Evolutionary conservation across 37 sponge, comb jelly and placozoan species (phyloP), one percentile per base, ranked within the genome.

Genomic region (Agelas oroides): DNA sequence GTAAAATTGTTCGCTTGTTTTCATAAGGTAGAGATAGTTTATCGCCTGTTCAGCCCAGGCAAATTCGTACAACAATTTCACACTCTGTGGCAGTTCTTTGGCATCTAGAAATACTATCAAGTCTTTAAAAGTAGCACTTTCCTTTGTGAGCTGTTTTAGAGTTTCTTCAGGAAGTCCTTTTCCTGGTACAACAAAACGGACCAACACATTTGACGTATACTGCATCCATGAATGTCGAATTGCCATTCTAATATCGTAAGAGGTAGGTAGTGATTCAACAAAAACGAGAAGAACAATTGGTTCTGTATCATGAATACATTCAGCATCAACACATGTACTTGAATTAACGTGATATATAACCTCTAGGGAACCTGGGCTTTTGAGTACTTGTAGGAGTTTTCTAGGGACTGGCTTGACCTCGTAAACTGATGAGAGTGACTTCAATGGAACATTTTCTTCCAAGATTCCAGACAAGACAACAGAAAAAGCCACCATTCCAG

Each of bases 1-100:
- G 80, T 79, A 79, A 66, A 79, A 52, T 1, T 27, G 24, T 19
- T 83, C 83, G 14, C 71, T 83, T 5, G 64, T 63, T 31, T 71
- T 71, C 61, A 83, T 33, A 0, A 83, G 25, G 60, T 73, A 83
- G 20, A 39, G 41, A 71, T 62, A 83, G 13, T 36, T 0, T 8
- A 52, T 1, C 1, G 41, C 61, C 41, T 38, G 34, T 30, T 39
- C 25, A 2, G 73, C 28, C 83, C 83, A 83, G 32, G 8, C 53
- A 23, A 72, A 38, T 40, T 83, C 72, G 23, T 58, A 83, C 2
- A 83, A 73, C 25, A 73, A 53, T 5, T 17, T 23, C 39, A 72
- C 83, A 41, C 83, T 83, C n/a, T 83, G 73, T 18, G 83, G 83
- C 1, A 73, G 11, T 24, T 34, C 20, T 5, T 40, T 21, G 11